phyloP scores from a whole-genome alignment of 2,888 invertebrate species.

The Dione vanillae region DNA sequence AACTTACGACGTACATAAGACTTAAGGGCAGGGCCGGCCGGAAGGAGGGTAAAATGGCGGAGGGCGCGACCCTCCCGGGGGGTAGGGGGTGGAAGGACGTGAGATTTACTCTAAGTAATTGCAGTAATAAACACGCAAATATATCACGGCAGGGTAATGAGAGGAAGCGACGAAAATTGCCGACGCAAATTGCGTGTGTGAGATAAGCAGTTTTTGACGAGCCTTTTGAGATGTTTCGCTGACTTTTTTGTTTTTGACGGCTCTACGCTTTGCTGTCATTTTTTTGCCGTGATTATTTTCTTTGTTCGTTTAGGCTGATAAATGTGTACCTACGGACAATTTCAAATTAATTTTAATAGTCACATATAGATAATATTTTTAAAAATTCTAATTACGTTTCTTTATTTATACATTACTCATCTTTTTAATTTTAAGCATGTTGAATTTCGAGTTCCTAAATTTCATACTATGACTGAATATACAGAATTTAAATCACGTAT shows the following conservation, averaged over 20 bases:
- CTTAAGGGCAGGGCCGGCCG: conserved; percentile 83
- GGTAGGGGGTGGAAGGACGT: conserved; percentile 80
- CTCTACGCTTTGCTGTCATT: conserved; percentile 35
- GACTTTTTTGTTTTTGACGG: conserved; percentile 56
- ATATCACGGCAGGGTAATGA: conserved; percentile 84
- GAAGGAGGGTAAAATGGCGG: conserved; percentile 82
- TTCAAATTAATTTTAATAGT: conserved; percentile 14
- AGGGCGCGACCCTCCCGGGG: conserved; percentile 79
- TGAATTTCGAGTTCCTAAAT: too few relatives aligned
- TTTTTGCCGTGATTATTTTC: conserved; percentile 39
- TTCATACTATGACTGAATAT: too few relatives aligned
- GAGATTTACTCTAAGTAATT: conserved; percentile 86
- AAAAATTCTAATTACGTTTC: not conserved
- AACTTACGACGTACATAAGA: conserved; percentile 84
- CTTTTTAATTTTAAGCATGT: too few relatives aligned
- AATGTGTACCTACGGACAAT: conserved; percentile 19
- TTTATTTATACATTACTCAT: too few relatives aligned
- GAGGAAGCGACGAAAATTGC: conserved; percentile 82
- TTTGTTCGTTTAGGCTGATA: conserved; percentile 40
- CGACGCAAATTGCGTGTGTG: conserved; percentile 84
- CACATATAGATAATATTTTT: not conserved
- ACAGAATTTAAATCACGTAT: too few relatives aligned
- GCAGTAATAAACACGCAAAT: conserved; percentile 85
- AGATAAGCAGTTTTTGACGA: conserved; percentile 79
- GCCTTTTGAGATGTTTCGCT: conserved; percentile 53